Evolutionary conservation across 1,140 invertebrate genomes (phyloP), one percentile per base, ranked within the genome.

Genomic region (Procambarus clarkii): DNA sequence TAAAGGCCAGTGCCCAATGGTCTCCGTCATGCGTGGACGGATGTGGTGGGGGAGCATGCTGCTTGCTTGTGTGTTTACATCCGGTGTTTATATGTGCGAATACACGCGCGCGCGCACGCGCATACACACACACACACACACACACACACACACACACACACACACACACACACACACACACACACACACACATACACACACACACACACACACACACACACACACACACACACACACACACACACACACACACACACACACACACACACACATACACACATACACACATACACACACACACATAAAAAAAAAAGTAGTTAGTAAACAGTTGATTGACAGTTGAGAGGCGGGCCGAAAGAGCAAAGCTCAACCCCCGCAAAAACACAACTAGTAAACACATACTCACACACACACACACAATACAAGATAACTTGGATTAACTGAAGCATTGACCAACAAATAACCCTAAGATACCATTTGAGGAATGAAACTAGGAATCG

Each of bases 101-200:
- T n/a, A 76, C 24, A 45, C 24, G n/a, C 74, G n/a, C 74, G n/a
- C 8, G 1, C 24, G n/a, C 7, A 76, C 24, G n/a, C 24, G 15
- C 21, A 74, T 15, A 76, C 71, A 74, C 71, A 74, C 71, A 74
- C 71, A 76, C 74, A 76, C 74, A 76, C 74, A 76, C 74, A 76
- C 74, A 76, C 74, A 76, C 74, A 76, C 74, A 76, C 74, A 76
- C 74, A 76, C 74, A 76, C 74, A 76, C 74, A 76, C 74, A 76
- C 74, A 76, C 74, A 76, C 74, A 76, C 45, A 46, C 45, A 48
- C 34, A 24, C 18, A 48, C 45, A 46, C 78, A 79, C 78, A 46
- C 78, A 79, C 45, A 48, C 78, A 79, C 78, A 11, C 45, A 46
- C 45, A 44, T 24, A 78, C 76, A 78, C 76, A 78, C 76, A 78